Base-by-base conservation (phyloP, 2,888 invertebrate genomes). In the Melanophora roralis region DNA sequence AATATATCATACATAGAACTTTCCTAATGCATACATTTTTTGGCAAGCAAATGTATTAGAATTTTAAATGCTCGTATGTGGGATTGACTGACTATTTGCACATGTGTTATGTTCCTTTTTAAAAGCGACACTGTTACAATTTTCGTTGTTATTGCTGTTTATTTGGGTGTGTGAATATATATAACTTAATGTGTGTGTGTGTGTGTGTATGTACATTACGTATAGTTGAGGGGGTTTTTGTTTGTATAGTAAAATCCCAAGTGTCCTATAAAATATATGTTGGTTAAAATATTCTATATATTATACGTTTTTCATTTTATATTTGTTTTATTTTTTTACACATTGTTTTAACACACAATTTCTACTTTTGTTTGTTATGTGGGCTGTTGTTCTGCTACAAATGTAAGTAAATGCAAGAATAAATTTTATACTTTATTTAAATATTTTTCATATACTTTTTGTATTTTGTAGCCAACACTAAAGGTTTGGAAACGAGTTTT, bases 221-320 rank as follows among this genome's bases (percentile, higher is more conserved):
- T 8, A 11, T 40, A 53, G 49, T 69, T 43, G 55, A 16, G 45
- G n/a, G n/a, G n/a, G n/a, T n/a, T n/a, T n/a, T n/a, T n/a, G n/a
- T n/a, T n/a, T n/a, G n/a, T 27, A 27, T 21, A 11, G 57, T 49
- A 19, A 32, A 38, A 45, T 78, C 78, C 74, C 78, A 45, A 65
- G 74, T 65, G 78, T 65, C 59, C 74, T 64, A 78, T 78, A 78
- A 78, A 78, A 71, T 69, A 74, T 62, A 64, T 78, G 68, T 74
- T 78, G 62, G 73, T 69, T 34, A 53, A 71, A 47, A 72, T 78
- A 19, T 72, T 72, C 60, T 27, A 60, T 60, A 60, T 45, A n/a
- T 60, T 23, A 19, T 45, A 27, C 23, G 16, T 62, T 12, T 36
- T 27, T 8, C 1, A 19, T 62, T 34, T 64, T 55, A 19, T 71